Percentiles rank a stretch among this genome's conserved stretches.
These are phyloP conservation scores for Uria aalge DNA, from an alignment of 2,113 vertebrate genomes.

Conservation along the genomic window DNA sequence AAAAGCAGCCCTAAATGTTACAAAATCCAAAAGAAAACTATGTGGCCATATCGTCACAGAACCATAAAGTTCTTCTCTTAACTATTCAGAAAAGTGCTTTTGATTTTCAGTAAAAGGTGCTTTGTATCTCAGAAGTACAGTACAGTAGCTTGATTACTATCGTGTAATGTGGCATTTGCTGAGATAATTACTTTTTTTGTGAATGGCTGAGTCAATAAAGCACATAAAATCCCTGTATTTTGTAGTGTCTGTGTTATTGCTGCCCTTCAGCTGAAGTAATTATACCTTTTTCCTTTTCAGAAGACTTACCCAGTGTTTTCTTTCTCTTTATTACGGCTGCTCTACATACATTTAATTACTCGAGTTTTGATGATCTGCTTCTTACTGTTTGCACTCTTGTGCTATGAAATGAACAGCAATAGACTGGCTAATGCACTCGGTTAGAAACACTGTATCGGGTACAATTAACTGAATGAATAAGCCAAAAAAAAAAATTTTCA, in stretches of 20 bases:
- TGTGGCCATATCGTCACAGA: background rate
- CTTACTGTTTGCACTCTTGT: background rate
- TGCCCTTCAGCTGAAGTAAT: constrained; percentile 6
- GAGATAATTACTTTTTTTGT: constrained; percentile 29
- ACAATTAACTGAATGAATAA: background rate
- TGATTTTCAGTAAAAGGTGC: constrained; percentile 28
- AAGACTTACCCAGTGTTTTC: background rate
- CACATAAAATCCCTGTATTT: background rate
- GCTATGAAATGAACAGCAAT: background rate
- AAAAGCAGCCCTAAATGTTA: background rate
- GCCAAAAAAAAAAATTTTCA: background rate
- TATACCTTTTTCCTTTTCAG: background rate
- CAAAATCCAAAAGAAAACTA: background rate
- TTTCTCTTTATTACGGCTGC: background rate
- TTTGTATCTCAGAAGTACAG: constrained; percentile 5
- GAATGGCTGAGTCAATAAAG: constrained; percentile 14
- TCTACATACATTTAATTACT: background rate
- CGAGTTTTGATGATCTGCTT: background rate
- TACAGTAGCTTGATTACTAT: constrained; percentile 30
- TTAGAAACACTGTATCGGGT: background rate
- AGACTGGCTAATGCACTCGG: background rate
- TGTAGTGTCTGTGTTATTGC: background rate
- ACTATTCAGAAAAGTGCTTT: background rate
- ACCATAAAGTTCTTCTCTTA: background rate
- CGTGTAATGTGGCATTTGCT: background rate